Evolutionary conservation across 2,797 vertebrate genomes (phyloP).

Genomic region (Enoplosus armatus): DNA sequence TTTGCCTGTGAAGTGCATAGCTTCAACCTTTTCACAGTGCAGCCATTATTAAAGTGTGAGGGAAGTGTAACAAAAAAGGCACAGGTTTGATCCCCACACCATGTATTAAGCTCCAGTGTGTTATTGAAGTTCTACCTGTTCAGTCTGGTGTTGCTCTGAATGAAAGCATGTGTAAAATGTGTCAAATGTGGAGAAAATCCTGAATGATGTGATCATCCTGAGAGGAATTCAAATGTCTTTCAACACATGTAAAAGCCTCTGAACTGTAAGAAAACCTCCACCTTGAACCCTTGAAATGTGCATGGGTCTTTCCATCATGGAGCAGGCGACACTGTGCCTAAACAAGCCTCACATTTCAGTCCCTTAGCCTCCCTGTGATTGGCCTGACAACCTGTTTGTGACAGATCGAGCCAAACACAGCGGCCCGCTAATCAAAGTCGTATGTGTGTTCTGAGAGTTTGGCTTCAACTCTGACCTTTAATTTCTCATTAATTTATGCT

Average conservation of each 20-base stretch:
- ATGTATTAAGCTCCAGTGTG: too few species aligned
- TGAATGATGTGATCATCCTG: background rate
- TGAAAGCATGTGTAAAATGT: background rate
- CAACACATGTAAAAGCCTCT: background rate
- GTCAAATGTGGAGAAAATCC: background rate
- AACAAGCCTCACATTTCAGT: constrained; percentile 32
- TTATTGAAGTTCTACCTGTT: background rate
- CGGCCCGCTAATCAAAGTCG: constrained; percentile 52
- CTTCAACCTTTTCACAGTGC: background rate
- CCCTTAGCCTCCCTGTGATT: constrained; percentile 15
- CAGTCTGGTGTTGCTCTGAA: background rate
- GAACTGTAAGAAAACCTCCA: background rate
- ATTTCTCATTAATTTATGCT: constrained; percentile 64
- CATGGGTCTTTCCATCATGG: constrained; percentile 36
- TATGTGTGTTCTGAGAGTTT: constrained; percentile 41
- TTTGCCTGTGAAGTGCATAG: background rate
- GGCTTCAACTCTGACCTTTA: constrained; percentile 60
- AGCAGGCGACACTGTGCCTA: constrained; percentile 30
- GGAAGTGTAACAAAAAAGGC: background rate
- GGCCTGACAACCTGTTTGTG: constrained; percentile 30
- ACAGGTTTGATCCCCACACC: too few species aligned
- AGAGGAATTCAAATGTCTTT: constrained; percentile 13
- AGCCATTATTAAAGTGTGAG: background rate
- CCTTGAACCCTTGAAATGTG: constrained; percentile 21
- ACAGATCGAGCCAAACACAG: constrained; percentile 55